Conservation (phyloP, 2,797 vertebrate species). For the Lacerta viridis region DNA sequence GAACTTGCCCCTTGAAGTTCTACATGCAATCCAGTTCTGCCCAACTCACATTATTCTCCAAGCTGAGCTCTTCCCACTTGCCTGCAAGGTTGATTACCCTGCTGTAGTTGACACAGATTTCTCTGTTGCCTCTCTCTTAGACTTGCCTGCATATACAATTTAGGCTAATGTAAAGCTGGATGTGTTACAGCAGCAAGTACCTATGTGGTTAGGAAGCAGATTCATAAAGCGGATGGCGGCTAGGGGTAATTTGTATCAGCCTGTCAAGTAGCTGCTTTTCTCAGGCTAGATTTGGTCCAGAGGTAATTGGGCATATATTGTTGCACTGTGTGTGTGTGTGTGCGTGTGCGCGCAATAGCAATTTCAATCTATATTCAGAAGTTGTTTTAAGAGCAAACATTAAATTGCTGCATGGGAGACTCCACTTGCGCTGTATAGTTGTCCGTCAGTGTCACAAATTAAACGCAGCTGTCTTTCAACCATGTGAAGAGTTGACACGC, state of each 20-base stretch:
- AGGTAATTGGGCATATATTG: background rate
- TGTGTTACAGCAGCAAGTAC: background rate
- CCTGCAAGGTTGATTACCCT: background rate
- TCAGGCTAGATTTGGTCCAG: background rate
- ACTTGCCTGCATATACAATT: background rate
- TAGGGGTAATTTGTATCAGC: background rate
- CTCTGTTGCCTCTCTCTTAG: background rate
- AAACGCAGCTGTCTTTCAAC: constrained; percentile 33
- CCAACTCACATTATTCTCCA: background rate
- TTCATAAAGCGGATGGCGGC: background rate
- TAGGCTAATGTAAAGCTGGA: background rate
- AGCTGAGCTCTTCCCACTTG: background rate
- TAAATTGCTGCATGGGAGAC: background rate
- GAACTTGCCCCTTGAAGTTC: background rate
- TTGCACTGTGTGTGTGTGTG: background rate
- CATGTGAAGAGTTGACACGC: constrained; percentile 2
- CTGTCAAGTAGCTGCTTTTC: background rate
- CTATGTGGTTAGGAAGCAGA: background rate
- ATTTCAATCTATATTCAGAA: constrained; percentile 8
- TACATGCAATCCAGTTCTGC: background rate
- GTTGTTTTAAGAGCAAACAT: constrained; percentile 50
- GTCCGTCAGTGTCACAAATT: constrained; percentile 3
- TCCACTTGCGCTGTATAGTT: constrained; percentile 20
- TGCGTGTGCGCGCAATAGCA: constrained; percentile 12
- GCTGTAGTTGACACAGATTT: background rate